Base-by-base conservation (phyloP, 1,140 invertebrate species). In the Tigriopus japonicus region DNA sequence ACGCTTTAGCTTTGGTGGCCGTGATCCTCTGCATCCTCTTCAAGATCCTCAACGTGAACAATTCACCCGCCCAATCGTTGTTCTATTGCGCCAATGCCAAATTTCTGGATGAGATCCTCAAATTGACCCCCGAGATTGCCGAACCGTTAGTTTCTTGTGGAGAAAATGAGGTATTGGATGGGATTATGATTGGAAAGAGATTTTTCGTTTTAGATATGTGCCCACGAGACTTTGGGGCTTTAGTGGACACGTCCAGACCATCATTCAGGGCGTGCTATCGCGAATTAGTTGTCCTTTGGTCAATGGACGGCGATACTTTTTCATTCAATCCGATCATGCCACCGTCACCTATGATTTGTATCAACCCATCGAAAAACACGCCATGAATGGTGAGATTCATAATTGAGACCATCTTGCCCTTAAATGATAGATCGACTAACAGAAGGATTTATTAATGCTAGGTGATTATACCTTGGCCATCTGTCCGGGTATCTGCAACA, bases 211-310 rank as follows among this genome's bases (percentile, higher is more conserved):
- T 28, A 94, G 89, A 45, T 94, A 91, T 70, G 76, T 83, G 64
- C 88, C 90, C 51, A 87, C 88, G n/a, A 74, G 85, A 62, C 69
- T 94, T 66, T 94, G 89, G 89, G 90, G 90, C 51, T 89, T 88
- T 67, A 91, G 86, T 72, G 90, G 90, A 6, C 90, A 94, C 72
- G 78, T 93, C 21, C 89, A 94, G 70, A 93, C 89, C 0, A 83
- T 92, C 49, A 72, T 92, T 15, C 89, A 93, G 73, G 91, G 86
- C 65, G 79, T 91, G 63, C 81, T 93, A 64, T 87, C 88, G 1
- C 78, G 88, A 53, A 82, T 88, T 10, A 79, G 82, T 53, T 86
- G 87, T 66, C 86, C 86, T 52, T 86, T 86, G 79, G 86, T 86
- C 0, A 81, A 84, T 64, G 87, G 88, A 21, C 80, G 85, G 63